Evolutionary conservation across 2,797 vertebrate species (phyloP).

Genomic region (Onychomys torridus): DNA sequence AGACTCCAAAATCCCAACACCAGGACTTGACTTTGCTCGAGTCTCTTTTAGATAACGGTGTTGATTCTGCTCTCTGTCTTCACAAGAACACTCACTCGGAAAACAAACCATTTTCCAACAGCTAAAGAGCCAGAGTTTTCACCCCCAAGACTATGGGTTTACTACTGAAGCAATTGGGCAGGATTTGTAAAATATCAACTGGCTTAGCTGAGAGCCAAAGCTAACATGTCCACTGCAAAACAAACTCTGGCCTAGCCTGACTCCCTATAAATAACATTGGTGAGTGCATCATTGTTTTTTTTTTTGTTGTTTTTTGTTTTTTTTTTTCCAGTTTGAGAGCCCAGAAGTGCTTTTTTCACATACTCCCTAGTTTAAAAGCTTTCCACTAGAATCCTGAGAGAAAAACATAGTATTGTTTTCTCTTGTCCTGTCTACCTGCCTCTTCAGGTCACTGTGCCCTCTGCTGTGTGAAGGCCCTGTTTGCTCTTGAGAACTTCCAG

Average conservation of each 20-base stretch:
- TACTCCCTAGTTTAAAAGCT: neutral
- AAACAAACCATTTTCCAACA: neutral
- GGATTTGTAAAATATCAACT: neutral
- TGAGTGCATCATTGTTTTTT: neutral
- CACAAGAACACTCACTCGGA: neutral
- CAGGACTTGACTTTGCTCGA: neutral
- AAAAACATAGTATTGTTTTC: neutral
- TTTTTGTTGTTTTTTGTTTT: neutral
- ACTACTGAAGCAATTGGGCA: neutral
- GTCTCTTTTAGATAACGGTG: neutral
- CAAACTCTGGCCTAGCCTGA: neutral
- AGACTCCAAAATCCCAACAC: neutral
- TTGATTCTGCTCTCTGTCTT: neutral
- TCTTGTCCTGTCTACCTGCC: neutral
- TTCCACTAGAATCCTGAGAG: neutral
- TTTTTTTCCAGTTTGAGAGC: neutral
- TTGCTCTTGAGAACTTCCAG: neutral
- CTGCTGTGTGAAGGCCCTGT: neutral
- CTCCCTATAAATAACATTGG: neutral
- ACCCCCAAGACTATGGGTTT: neutral
- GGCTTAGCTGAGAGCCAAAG: neutral
- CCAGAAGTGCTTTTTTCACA: no score
- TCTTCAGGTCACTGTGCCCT: neutral
- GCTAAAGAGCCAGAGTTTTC: neutral
- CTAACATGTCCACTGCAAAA: neutral